phyloP scores from a whole-genome alignment of 2,113 vertebrate genomes.

The Isurus oxyrinchus region DNA sequence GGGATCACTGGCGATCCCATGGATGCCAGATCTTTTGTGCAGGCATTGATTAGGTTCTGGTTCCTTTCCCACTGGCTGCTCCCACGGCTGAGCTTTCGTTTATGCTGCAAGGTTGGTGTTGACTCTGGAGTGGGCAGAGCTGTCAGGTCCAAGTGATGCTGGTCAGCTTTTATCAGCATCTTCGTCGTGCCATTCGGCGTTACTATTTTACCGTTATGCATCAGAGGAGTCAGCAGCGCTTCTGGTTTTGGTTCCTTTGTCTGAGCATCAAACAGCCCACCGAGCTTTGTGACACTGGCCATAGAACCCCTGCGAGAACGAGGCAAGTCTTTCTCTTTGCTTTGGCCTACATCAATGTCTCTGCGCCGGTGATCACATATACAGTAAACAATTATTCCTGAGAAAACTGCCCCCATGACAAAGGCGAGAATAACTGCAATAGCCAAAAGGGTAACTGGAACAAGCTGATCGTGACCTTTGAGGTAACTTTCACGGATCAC shows the following conservation, averaged over 20 bases:
- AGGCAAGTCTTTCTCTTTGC: constrained; percentile 80
- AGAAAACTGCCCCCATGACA: constrained; percentile 92
- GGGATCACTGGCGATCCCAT: constrained; percentile 84
- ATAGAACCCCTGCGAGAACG: constrained; percentile 85
- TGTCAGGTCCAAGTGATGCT: constrained; percentile 86
- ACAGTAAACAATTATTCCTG: constrained; percentile 89
- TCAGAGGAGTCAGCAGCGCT: constrained; percentile 85
- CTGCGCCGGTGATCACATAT: constrained; percentile 87
- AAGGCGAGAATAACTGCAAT: constrained; percentile 94
- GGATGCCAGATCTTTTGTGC: constrained; percentile 82
- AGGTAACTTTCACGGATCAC: constrained; percentile 97
- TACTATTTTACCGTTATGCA: constrained; percentile 86
- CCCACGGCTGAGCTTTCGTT: constrained; percentile 82
- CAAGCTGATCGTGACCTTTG: constrained; percentile 88
- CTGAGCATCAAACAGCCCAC: constrained; percentile 85
- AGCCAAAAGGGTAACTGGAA: constrained; percentile 87
- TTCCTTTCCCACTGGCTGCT: constrained; percentile 94
- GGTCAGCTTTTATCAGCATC: constrained; percentile 91
- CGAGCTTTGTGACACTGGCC: constrained; percentile 94
- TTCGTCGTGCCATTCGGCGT: constrained; percentile 71
- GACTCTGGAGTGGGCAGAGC: constrained; percentile 91
- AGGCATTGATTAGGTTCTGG: constrained; percentile 95
- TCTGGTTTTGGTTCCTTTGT: constrained; percentile 88
- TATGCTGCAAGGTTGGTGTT: constrained; percentile 87
- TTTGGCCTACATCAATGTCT: constrained; percentile 68